These are phyloP conservation scores for Melieria omissa DNA, from an alignment of 2,888 invertebrate genomes.

Conservation along the genomic window DNA sequence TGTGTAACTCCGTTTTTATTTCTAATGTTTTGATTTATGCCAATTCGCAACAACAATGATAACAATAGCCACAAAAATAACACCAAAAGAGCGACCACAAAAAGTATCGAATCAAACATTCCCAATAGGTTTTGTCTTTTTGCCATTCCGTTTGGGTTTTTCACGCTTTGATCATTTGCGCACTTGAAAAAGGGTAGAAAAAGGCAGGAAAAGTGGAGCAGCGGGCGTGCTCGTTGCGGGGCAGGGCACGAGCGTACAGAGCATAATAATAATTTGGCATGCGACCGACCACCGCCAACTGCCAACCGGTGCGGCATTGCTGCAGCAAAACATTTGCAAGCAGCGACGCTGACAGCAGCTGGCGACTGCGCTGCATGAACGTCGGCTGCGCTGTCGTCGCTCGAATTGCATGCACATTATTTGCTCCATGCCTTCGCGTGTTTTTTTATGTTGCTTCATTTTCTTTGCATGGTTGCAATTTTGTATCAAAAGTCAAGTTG, in stretches of 20 bases:
- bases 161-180: background rate
- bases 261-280: conserved; percentile 27
- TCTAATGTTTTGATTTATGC: conserved; percentile 18
- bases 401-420: too few species aligned
- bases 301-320: too few species aligned
- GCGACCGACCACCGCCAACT: conserved; percentile 10
- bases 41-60: background rate
- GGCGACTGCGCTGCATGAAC: too few species aligned
- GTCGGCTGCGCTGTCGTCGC: too few species aligned
- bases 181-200: background rate
- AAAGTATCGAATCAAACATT: background rate
- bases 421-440: too few species aligned
- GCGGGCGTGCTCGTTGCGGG: background rate
- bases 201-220: background rate
- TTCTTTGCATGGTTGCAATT: too few species aligned
- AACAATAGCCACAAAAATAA: conserved; percentile 5
- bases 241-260: background rate
- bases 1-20: background rate
- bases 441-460: too few species aligned
- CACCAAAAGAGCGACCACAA: background rate
- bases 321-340: too few species aligned
- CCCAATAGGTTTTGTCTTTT: background rate
- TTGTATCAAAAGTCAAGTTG: too few species aligned
- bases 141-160: background rate
- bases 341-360: too few species aligned